Percentiles rank a stretch among this genome's conserved stretches.
Evolutionary conservation across 2,888 invertebrate species (phyloP).

Genomic region (Melolontha melolontha): DNA sequence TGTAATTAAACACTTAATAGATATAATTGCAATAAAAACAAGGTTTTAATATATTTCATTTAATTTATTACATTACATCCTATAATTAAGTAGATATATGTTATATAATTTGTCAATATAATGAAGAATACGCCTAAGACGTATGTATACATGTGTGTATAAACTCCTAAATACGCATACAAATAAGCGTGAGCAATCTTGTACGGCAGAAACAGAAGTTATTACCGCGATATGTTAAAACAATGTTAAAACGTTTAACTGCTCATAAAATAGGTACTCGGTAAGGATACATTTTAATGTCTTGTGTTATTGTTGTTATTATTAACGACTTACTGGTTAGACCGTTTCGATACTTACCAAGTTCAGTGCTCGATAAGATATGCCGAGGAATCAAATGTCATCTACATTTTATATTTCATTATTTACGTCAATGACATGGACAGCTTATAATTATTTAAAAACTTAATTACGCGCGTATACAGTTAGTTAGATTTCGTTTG

Average conservation of each 20-base stretch:
- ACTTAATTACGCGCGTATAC: slow-evolving; percentile 32
- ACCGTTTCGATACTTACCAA: slow-evolving; percentile 17
- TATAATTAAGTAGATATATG: no score
- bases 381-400: slow-evolving; percentile 49
- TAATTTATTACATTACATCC: no score
- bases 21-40: no score
- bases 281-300: slow-evolving; percentile 41
- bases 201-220: slow-evolving; percentile 32
- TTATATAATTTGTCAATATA: slow-evolving; percentile 14
- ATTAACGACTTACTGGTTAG: slow-evolving; percentile 35
- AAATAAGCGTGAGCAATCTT: slow-evolving; percentile 13
- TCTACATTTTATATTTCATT: slow-evolving; percentile 51
- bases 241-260: slow-evolving; percentile 40
- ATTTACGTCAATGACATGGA: slow-evolving; percentile 47
- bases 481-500: slow-evolving; percentile 13
- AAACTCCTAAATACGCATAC: slow-evolving; percentile 12
- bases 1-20: no score
- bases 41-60: no score
- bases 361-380: slow-evolving; percentile 52
- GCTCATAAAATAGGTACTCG: slow-evolving; percentile 33
- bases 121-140: neutral
- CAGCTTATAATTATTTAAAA: slow-evolving; percentile 35
- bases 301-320: slow-evolving; percentile 36
- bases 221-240: slow-evolving; percentile 37
- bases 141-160: no score